Conservation (phyloP, 2,888 invertebrate genomes). For the Stramonita haemastoma region DNA sequence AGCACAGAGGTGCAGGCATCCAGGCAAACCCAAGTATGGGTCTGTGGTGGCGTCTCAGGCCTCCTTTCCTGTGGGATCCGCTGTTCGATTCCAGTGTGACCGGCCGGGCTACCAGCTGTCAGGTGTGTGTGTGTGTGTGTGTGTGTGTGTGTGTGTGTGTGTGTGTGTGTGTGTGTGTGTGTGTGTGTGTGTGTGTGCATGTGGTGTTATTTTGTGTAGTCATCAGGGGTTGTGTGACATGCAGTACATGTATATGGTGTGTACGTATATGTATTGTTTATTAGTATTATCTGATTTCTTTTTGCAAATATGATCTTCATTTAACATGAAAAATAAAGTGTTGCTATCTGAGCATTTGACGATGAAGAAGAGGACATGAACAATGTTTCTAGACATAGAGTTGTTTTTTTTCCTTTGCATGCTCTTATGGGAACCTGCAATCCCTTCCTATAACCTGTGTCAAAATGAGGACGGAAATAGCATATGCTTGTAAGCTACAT, state of each 20-base stretch:
- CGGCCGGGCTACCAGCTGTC: slow-evolving; percentile 57
- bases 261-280: not conserved
- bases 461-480: too few species aligned
- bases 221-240: too few species aligned
- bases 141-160: not conserved
- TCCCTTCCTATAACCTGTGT: too few species aligned
- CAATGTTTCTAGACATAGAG: too few species aligned
- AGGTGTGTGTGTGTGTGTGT: slow-evolving; percentile 51
- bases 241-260: not conserved
- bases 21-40: slow-evolving; percentile 52
- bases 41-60: slow-evolving; percentile 45
- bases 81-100: slow-evolving; percentile 57
- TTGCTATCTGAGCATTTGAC: too few species aligned
- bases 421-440: too few species aligned
- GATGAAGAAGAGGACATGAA: too few species aligned
- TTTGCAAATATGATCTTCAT: too few species aligned
- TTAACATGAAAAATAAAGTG: too few species aligned
- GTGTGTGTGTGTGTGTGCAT: slow-evolving; percentile 22
- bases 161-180: slow-evolving; percentile 15
- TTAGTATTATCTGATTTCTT: too few species aligned
- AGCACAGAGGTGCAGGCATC: slow-evolving; percentile 58
- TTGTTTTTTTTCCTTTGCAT: too few species aligned
- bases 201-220: not conserved
- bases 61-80: slow-evolving; percentile 55
- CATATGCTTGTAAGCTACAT: too few species aligned